Evolutionary conservation across 2,113 vertebrate genomes (phyloP).

Genomic region (Heliornis fulica): DNA sequence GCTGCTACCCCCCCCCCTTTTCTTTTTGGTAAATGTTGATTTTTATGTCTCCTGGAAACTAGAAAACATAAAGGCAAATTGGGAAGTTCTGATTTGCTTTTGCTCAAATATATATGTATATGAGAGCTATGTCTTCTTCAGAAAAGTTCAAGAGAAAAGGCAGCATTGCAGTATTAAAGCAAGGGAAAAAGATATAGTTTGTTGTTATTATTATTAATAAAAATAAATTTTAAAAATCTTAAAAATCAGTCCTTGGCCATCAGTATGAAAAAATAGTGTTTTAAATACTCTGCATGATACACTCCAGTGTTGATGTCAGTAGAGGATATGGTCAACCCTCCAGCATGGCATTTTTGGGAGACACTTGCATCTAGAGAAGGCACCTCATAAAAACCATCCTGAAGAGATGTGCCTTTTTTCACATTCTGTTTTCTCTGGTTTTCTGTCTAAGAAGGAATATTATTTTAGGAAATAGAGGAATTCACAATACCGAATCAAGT

Average conservation of each 20-base stretch:
- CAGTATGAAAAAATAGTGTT: background rate
- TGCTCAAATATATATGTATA: background rate
- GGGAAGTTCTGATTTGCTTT: background rate
- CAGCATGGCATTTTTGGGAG: background rate
- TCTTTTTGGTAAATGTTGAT: background rate
- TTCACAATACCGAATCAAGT: background rate
- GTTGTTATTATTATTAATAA: background rate
- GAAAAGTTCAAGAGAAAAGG: background rate
- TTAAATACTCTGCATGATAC: background rate
- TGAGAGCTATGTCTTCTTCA: background rate
- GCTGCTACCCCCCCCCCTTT: background rate
- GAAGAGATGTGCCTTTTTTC: background rate
- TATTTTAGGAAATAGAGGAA: background rate
- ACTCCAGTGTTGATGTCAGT: background rate
- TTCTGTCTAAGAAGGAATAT: background rate
- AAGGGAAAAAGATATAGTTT: background rate
- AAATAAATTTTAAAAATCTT: background rate
- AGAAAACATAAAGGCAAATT: background rate
- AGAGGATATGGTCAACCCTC: background rate
- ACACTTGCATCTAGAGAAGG: background rate
- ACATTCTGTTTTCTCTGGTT: background rate
- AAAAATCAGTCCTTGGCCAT: background rate
- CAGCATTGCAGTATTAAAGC: background rate
- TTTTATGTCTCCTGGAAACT: background rate
- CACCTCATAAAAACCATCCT: background rate